phyloP scores from a whole-genome alignment of 2,888 invertebrate genomes.

The Drosophila rellima region DNA sequence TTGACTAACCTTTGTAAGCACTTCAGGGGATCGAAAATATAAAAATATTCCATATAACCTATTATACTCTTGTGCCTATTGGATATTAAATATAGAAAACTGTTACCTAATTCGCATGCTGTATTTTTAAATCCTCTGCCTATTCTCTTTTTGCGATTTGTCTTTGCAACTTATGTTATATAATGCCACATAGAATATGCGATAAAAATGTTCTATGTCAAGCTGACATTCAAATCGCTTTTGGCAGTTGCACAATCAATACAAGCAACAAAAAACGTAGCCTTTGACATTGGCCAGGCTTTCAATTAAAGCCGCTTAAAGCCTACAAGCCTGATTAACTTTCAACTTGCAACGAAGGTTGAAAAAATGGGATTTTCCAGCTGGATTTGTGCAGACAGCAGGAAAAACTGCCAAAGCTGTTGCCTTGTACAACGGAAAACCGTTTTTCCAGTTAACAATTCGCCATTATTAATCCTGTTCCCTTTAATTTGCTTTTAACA shows the following conservation, averaged over 20 bases:
- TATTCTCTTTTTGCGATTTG: not conserved
- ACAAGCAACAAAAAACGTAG: constrained; percentile 3
- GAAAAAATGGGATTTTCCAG: constrained; percentile 44
- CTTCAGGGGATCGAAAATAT: too few species aligned
- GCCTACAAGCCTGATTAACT: constrained; percentile 46
- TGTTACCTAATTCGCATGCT: constrained; percentile 20
- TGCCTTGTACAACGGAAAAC: constrained; percentile 14
- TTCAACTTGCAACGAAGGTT: constrained; percentile 6
- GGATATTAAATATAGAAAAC: not conserved
- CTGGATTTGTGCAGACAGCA: constrained; percentile 32
- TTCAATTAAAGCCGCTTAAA: constrained; percentile 51
- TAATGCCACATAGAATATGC: constrained; percentile 11
- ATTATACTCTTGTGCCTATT: too few species aligned
- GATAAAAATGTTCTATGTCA: constrained; percentile 8
- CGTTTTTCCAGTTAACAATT: constrained; percentile 17
- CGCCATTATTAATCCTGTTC: constrained; percentile 33
- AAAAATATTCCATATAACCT: too few species aligned
- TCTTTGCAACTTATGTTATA: constrained; percentile 23
- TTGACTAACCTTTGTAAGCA: too few species aligned
- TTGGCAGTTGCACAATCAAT: constrained; percentile 21
- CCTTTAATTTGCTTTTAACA: not conserved
- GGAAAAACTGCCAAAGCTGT: constrained; percentile 30
- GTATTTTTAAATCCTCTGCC: constrained; percentile 8
- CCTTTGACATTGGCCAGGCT: constrained; percentile 45
- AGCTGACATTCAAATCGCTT: constrained; percentile 16